A percentile compares a stretch with the other conserved stretches of the same genome.
Conservation (phyloP, 2,888 invertebrate genomes). For the Caenorhabditis wallacei region DNA sequence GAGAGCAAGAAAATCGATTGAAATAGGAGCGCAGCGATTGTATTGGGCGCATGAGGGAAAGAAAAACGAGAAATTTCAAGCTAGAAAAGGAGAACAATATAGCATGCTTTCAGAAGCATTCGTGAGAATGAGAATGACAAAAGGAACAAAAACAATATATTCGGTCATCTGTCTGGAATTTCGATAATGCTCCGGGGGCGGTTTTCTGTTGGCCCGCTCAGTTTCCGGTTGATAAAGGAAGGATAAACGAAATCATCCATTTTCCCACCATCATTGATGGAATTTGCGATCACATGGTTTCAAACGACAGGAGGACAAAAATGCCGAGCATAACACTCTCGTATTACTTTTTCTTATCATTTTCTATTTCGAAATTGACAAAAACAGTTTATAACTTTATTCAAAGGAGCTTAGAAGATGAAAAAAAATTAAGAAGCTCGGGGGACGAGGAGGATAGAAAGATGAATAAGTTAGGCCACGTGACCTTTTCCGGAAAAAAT, state of each 20-base stretch:
- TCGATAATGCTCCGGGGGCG: constrained; percentile 34
- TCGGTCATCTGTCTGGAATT: constrained; percentile 48
- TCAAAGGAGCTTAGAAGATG: too few relatives aligned
- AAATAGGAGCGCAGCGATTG: neutral
- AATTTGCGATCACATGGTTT: constrained; percentile 41
- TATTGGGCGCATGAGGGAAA: neutral
- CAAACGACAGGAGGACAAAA: neutral
- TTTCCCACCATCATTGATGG: constrained; percentile 22
- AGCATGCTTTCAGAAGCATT: neutral
- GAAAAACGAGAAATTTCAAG: neutral
- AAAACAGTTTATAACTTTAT: neutral
- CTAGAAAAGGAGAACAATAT: neutral
- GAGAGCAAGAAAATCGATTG: neutral
- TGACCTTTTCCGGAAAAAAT: constrained; percentile 46
- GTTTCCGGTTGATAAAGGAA: neutral
- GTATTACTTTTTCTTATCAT: constrained; percentile 36
- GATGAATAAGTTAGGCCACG: constrained; percentile 17
- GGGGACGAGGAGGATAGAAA: neutral
- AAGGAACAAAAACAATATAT: constrained; percentile 1
- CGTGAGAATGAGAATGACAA: constrained; percentile 22
- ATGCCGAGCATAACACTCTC: constrained; percentile 23
- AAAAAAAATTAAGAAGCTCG: neutral
- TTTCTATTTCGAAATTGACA: neutral
- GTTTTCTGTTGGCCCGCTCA: constrained; percentile 4
- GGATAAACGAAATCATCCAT: neutral